Evolutionary conservation across 2,113 vertebrate species (phyloP).

Genomic region (Telmatochromis brachygnathus): DNA sequence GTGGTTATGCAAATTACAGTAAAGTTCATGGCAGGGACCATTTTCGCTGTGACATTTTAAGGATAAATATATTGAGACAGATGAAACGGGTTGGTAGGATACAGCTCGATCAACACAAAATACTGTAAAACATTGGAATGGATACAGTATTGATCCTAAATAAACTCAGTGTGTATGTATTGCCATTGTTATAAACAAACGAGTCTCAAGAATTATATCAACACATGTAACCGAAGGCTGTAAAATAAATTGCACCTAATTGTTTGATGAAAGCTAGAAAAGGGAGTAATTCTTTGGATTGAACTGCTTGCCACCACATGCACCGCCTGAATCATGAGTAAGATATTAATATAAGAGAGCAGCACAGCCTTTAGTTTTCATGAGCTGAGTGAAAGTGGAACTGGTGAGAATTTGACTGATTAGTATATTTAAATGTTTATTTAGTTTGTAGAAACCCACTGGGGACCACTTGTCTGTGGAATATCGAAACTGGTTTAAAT

Average conservation of each 20-base stretch:
- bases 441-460: not conserved
- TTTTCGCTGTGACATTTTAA: not conserved
- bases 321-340: not conserved
- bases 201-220: not conserved
- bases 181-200: not conserved
- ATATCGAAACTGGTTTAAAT: not conserved
- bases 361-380: not conserved
- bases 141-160: not conserved
- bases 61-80: not conserved
- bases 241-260: not conserved
- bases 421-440: not conserved
- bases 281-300: not conserved
- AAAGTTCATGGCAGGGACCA: conserved; percentile 27
- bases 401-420: not conserved
- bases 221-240: not conserved
- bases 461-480: not conserved
- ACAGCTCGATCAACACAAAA: not conserved
- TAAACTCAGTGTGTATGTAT: not conserved
- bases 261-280: not conserved
- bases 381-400: not conserved
- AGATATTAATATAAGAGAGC: not conserved
- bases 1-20: conserved; percentile 18
- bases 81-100: not conserved
- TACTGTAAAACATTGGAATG: not conserved
- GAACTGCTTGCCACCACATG: not conserved